phyloP scores from a whole-genome alignment of 2,888 invertebrate genomes.

The Ischnus inquisitorius region DNA sequence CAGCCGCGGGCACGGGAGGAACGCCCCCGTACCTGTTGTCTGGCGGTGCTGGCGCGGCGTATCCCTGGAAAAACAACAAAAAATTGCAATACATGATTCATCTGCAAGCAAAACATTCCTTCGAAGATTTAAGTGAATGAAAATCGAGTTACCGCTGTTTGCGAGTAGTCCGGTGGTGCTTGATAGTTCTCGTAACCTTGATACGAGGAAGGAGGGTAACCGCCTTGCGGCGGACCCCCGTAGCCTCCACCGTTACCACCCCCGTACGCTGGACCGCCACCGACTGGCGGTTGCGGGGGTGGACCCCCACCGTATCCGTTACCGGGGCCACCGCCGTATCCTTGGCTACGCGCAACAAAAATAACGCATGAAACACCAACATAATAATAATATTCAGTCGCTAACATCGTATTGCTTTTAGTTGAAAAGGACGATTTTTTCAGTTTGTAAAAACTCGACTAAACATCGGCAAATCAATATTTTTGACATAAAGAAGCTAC shows the following conservation, averaged over 20 bases:
- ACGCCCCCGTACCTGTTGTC: slow-evolving; percentile 83
- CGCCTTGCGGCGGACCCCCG: slow-evolving; percentile 81
- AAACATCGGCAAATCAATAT: no score
- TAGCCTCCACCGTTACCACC: slow-evolving; percentile 75
- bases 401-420: no score
- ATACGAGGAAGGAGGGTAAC: slow-evolving; percentile 81
- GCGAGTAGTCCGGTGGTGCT: slow-evolving; percentile 83
- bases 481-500: no score
- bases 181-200: slow-evolving; percentile 84
- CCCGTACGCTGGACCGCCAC: slow-evolving; percentile 69
- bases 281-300: slow-evolving; percentile 78
- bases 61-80: slow-evolving; percentile 76
- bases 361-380: not conserved
- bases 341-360: slow-evolving; percentile 75
- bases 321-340: slow-evolving; percentile 80
- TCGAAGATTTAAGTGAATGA: not conserved
- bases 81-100: not conserved
- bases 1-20: slow-evolving; percentile 80
- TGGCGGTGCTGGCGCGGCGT: slow-evolving; percentile 81
- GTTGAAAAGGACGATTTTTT: no score
- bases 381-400: not conserved
- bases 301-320: slow-evolving; percentile 80
- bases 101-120: not conserved
- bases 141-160: slow-evolving; percentile 79
- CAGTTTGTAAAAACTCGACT: no score